phyloP scores from a whole-genome alignment of 2,797 vertebrate species.

The Melanotaenia parkinsoni region DNA sequence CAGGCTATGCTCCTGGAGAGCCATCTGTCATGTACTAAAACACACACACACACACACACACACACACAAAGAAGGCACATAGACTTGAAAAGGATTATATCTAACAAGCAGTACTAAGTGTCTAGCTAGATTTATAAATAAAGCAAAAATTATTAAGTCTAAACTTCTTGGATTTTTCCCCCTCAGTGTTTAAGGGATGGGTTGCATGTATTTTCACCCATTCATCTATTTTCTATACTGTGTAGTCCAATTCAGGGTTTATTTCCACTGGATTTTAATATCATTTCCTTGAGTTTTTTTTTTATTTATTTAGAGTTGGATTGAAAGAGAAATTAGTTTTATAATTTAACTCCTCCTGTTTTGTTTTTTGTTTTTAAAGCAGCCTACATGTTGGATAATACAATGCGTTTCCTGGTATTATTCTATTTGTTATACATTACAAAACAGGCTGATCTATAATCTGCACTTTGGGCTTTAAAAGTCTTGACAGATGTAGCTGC shows the following conservation, averaged over 20 bases:
- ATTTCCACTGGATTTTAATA: not conserved
- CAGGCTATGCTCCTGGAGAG: slow-evolving; percentile 58
- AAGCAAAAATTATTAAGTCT: not conserved
- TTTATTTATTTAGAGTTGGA: not conserved
- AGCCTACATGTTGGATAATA: not conserved
- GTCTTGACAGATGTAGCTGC: slow-evolving; percentile 50
- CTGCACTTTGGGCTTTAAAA: slow-evolving; percentile 45
- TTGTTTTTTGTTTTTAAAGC: slow-evolving; percentile 1
- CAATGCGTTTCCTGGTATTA: not conserved
- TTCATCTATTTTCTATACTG: no score
- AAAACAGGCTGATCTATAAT: slow-evolving; percentile 7
- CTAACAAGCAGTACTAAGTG: not conserved
- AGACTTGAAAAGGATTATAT: not conserved
- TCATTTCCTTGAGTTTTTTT: not conserved
- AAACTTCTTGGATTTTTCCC: not conserved
- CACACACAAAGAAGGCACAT: slow-evolving; percentile 1
- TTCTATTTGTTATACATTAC: slow-evolving; percentile 13
- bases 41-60: not conserved
- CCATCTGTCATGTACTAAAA: slow-evolving; percentile 58
- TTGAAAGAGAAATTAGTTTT: not conserved
- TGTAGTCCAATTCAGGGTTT: no score
- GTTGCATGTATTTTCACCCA: no score
- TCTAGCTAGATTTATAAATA: not conserved
- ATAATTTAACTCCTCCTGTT: not conserved
- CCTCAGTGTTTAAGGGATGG: not conserved